Conservation (phyloP, 2,888 invertebrate genomes). For the Acholoe squamosa region DNA sequence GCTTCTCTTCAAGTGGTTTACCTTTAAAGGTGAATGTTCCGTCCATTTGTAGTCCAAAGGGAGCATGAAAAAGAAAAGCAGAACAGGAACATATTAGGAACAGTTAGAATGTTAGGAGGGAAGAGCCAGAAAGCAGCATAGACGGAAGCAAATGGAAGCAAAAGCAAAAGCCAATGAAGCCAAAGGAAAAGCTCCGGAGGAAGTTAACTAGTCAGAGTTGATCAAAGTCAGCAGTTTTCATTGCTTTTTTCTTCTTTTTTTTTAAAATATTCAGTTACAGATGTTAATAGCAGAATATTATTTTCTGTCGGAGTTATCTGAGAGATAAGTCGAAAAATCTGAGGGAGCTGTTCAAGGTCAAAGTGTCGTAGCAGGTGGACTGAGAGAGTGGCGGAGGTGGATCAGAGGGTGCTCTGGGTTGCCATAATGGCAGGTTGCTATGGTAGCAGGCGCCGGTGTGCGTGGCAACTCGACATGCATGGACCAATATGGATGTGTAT, state of each 20-base stretch:
- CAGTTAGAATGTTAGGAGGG: constrained; percentile 65
- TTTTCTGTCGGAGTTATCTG: constrained; percentile 45
- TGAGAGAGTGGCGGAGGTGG: constrained; percentile 60
- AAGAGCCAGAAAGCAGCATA: constrained; percentile 64
- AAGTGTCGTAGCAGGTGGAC: constrained; percentile 60
- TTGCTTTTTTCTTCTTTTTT: constrained; percentile 37
- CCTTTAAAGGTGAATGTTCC: constrained; percentile 62
- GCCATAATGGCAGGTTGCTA: constrained; percentile 42
- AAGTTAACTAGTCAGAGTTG: constrained; percentile 40
- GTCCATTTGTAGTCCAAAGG: constrained; percentile 65
- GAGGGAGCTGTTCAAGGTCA: constrained; percentile 55
- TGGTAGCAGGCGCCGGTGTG: constrained; percentile 55
- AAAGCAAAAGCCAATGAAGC: constrained; percentile 65
- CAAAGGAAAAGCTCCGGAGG: constrained; percentile 52
- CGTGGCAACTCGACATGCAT: constrained; percentile 60
- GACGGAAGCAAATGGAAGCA: constrained; percentile 64
- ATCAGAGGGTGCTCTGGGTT: constrained; percentile 63
- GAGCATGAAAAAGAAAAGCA: constrained; percentile 67
- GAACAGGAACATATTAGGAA: constrained; percentile 66
- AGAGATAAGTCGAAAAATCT: constrained; percentile 42
- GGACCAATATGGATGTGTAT: constrained; percentile 47
- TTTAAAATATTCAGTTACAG: constrained; percentile 35
- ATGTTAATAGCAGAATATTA: constrained; percentile 20
- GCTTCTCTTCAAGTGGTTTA: constrained; percentile 66
- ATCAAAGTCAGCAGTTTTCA: constrained; percentile 48